Base-by-base conservation (phyloP, 2,797 vertebrate species). In the Hippoglossus hippoglossus region DNA sequence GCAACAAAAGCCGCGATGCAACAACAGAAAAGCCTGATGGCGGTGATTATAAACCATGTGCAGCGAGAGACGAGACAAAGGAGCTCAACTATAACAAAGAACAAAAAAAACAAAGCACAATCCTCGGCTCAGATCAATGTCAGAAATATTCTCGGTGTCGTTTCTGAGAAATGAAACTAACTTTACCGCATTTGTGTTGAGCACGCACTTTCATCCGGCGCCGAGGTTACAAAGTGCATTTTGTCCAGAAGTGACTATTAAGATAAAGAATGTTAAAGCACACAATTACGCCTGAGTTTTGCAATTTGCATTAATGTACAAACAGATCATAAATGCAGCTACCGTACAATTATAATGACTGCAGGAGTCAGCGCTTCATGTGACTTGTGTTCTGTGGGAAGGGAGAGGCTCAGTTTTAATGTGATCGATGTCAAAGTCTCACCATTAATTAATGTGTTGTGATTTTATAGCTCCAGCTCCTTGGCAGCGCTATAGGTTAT, bases 311-410 rank as follows among this genome's bases (percentile, higher is more conserved):
- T 86, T 77, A 59, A 63, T 82, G 64, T 79, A 61, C 68, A 75
- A 83, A 87, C 75, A 77, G 68, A 85, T 73, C 77, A 80, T 89
- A 83, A 86, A 91, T 67, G 79, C 77, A 82, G 73, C 77, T 60
- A 73, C 63, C 55, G 59, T 81, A 79, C 70, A 75, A 77, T 83
- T 88, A 71, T 80, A 86, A 88, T 87, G 79, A 61, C 79, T 81
- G 63, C 67, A 77, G 61, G 51, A 80, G 73, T 80, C 85, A 73
- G 68, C 78, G 67, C 73, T 78, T 82, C 19, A 8, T 78, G 81
- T 62, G 74, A 76, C 71, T 80, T 81, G 65, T 79, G 71, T 75
- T 71, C 71, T 74, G 41, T 34, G 71, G 63, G 72, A 66, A 61
- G 67, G 31, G 16, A 73, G 72, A 77, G 41, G 24, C 58, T 5